Conservation (phyloP, 2,888 invertebrate genomes). For the Caenorhabditis auriculariae region DNA sequence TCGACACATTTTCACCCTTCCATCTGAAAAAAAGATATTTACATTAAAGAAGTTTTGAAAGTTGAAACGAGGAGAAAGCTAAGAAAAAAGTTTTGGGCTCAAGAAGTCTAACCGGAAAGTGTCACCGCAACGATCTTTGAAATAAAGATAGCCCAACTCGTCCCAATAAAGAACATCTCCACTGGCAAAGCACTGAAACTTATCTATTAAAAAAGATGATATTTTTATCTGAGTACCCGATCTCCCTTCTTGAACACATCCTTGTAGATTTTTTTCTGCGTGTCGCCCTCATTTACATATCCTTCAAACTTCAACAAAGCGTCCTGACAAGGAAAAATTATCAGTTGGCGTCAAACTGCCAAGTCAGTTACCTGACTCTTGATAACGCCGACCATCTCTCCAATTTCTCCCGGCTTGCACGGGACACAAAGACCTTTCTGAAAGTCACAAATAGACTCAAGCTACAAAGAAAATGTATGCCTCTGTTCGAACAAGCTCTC, state of each 20-base stretch:
- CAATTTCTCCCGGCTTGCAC: slow-evolving; percentile 81
- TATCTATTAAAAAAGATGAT: neutral
- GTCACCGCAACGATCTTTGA: slow-evolving; percentile 90
- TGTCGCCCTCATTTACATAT: slow-evolving; percentile 82
- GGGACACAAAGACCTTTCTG: slow-evolving; percentile 80
- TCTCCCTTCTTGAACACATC: slow-evolving; percentile 89
- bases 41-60: neutral
- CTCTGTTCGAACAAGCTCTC: slow-evolving; percentile 81
- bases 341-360: neutral
- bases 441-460: slow-evolving; percentile 1
- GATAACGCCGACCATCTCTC: slow-evolving; percentile 94
- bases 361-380: slow-evolving; percentile 70
- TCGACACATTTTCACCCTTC: slow-evolving; percentile 75
- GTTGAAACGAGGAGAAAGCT: too few relatives aligned
- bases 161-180: slow-evolving; percentile 85
- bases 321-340: slow-evolving; percentile 67
- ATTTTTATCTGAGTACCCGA: slow-evolving; percentile 71
- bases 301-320: slow-evolving; percentile 79
- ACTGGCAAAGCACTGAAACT: slow-evolving; percentile 47
- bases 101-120: slow-evolving; percentile 72
- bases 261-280: slow-evolving; percentile 83
- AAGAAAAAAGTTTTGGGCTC: slow-evolving; percentile 59
- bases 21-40: slow-evolving; percentile 26
- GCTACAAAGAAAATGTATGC: too few relatives aligned
- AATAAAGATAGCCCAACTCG: slow-evolving; percentile 87